Evolutionary conservation across 37 sponge, comb jelly and placozoan species (phyloP), one percentile per base, ranked within the genome.

Genomic region (Crambe crambe): DNA sequence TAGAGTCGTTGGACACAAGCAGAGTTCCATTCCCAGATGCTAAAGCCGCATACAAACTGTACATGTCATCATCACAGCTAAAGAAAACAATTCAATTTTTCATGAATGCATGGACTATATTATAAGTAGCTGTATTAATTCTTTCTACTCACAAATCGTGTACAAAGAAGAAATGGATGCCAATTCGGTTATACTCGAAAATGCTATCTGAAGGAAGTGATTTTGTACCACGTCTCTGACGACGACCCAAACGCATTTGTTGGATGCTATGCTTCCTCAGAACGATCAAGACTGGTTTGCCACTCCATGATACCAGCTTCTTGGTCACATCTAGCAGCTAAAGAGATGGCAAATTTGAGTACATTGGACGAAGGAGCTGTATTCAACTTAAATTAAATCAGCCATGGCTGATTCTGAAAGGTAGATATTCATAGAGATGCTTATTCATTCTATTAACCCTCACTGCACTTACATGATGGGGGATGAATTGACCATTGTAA

Each of bases 21-120:
- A 47, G 35, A 10, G 69, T 68, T 56, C 31, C 29, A 1, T 20
- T 32, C 29, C 69, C 57, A 9, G 56, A 8, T 27, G 51, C 38
- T 35, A 79, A 37, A 2, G 69, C 68, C 30, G 69, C 54, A 36
- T 79, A 79, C 6, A 68, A 8, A 37, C 29, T 37, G 57, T 54
- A 79, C 2, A 68, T 37, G 57, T 79, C 79, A 79, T 79, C 79
- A 21, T 54, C 54, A 32, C 36, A 30, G 47, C 79, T 77, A 65
- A n/a, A n/a, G n/a, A n/a, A n/a, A n/a, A n/a, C n/a, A n/a, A n/a
- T n/a, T n/a, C n/a, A n/a, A n/a, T n/a, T n/a, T n/a, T n/a, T n/a
- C n/a, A 76, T 23, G 40, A 29, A 27, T 51, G 58, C 2, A 74
- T 29, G 15, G 18, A 74, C n/a, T 20, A 54, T n/a, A n/a, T n/a